phyloP scores from a whole-genome alignment of 2,797 vertebrate species.

The Telmatherina bonti region DNA sequence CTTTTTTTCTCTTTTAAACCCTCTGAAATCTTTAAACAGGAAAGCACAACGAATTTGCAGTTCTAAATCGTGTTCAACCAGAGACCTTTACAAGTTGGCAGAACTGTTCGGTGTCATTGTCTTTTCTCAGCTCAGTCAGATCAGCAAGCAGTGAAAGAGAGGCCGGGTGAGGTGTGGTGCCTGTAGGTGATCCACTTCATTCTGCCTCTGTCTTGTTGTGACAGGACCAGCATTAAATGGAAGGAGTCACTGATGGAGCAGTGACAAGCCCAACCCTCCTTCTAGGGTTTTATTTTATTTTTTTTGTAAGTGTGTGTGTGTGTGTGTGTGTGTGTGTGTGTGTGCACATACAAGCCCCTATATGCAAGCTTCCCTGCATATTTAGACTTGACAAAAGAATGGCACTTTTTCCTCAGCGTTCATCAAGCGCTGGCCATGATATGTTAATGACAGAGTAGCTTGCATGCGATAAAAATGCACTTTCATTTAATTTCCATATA shows the following conservation, averaged over 20 bases:
- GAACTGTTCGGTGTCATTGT: constrained; percentile 63
- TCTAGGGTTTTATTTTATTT: constrained; percentile 44
- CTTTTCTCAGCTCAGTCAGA: constrained; percentile 59
- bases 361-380: constrained; percentile 28
- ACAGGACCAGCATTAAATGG: constrained; percentile 91
- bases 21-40: constrained; percentile 25
- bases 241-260: constrained; percentile 87
- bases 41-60: constrained; percentile 47
- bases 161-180: constrained; percentile 88
- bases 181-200: constrained; percentile 89
- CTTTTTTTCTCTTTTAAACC: constrained; percentile 22
- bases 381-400: constrained; percentile 66
- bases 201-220: constrained; percentile 92
- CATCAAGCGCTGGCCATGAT: constrained; percentile 61
- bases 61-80: constrained; percentile 33
- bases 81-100: constrained; percentile 43
- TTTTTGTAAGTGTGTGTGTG: constrained; percentile 29
- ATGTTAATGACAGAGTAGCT: constrained; percentile 63
- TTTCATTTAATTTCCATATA: constrained; percentile 75
- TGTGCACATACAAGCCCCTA: constrained; percentile 31
- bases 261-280: constrained; percentile 88
- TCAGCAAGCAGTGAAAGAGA: constrained; percentile 57
- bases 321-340: constrained; percentile 32
- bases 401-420: constrained; percentile 57
- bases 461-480: constrained; percentile 42